Conservation (phyloP, 2,888 invertebrate species). For the Nomada flava region DNA sequence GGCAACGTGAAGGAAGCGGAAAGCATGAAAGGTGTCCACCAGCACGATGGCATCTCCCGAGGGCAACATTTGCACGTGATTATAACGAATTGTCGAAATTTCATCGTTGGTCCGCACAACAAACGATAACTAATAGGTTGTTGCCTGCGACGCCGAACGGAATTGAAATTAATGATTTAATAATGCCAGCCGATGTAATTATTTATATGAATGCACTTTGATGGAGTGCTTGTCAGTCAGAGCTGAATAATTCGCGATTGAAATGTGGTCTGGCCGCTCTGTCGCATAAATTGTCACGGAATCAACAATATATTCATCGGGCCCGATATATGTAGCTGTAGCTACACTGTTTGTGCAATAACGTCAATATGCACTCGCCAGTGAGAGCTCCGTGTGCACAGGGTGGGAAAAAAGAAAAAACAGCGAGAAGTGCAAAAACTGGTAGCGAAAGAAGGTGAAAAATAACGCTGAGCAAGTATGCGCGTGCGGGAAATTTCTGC, state of each 20-base stretch:
- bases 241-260: slow-evolving; percentile 78
- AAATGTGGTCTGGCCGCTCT: slow-evolving; percentile 73
- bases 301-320: slow-evolving; percentile 80
- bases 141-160: slow-evolving; percentile 64
- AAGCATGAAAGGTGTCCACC: not conserved
- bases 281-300: slow-evolving; percentile 77
- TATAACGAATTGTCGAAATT: slow-evolving; percentile 65
- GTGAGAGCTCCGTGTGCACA: slow-evolving; percentile 56
- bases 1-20: not conserved
- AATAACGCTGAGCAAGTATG: too few species aligned
- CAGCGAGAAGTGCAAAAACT: not conserved
- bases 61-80: slow-evolving; percentile 50
- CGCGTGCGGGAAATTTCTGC: not conserved
- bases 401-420: slow-evolving; percentile 27
- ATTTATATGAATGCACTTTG: slow-evolving; percentile 80
- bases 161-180: slow-evolving; percentile 77
- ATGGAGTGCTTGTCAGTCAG: slow-evolving; percentile 76
- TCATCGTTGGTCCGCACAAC: slow-evolving; percentile 53
- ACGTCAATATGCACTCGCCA: slow-evolving; percentile 69
- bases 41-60: slow-evolving; percentile 9
- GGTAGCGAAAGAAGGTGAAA: not conserved
- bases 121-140: slow-evolving; percentile 73
- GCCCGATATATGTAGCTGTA: slow-evolving; percentile 32
- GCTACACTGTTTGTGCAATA: slow-evolving; percentile 70
- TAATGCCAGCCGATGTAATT: slow-evolving; percentile 78